Conservation (phyloP, 1,140 invertebrate genomes). For the Lepidurus packardi region DNA sequence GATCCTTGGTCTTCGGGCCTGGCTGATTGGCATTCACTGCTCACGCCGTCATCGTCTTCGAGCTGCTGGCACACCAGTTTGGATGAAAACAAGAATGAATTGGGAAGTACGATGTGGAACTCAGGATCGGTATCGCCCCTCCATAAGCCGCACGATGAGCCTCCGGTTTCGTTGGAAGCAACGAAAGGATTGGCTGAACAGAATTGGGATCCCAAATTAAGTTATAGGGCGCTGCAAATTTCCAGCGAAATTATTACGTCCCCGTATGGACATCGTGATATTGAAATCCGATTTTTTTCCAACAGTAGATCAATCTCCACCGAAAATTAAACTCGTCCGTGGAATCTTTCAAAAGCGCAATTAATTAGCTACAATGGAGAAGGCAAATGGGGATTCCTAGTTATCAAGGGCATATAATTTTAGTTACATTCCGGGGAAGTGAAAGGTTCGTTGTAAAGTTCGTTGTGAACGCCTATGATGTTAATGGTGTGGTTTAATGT, state of each 20-base stretch:
- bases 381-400: too few species aligned
- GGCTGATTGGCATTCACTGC: not conserved
- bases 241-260: slow-evolving; percentile 71
- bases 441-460: too few species aligned
- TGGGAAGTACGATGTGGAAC: slow-evolving; percentile 33
- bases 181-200: not conserved
- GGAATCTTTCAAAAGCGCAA: too few species aligned
- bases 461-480: too few species aligned
- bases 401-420: too few species aligned
- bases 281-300: slow-evolving; percentile 65
- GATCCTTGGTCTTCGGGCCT: not conserved
- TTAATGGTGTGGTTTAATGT: too few species aligned
- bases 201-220: not conserved
- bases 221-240: slow-evolving; percentile 52
- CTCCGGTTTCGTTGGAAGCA: slow-evolving; percentile 35
- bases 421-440: too few species aligned
- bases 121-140: slow-evolving; percentile 36
- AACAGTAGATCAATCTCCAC: slow-evolving; percentile 1
- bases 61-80: not conserved
- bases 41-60: not conserved
- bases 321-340: not conserved
- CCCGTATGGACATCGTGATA: slow-evolving; percentile 59
- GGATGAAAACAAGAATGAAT: slow-evolving; percentile 39
- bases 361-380: too few species aligned
- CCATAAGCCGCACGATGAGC: slow-evolving; percentile 36